These are phyloP conservation scores for Babyrousa celebensis DNA, from an alignment of 2,797 vertebrate genomes.

Conservation along the genomic window DNA sequence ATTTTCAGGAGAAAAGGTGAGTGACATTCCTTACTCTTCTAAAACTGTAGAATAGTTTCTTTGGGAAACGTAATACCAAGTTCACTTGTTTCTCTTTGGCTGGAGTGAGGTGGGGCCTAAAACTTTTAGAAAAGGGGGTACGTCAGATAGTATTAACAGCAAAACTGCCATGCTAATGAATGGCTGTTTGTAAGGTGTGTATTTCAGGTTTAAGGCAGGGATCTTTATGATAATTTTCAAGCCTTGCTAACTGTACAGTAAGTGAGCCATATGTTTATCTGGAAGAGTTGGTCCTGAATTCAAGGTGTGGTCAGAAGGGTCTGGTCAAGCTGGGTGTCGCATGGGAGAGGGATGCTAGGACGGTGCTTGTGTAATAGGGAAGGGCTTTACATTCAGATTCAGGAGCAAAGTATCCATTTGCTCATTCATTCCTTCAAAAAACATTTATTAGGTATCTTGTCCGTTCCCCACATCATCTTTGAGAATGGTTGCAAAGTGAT, in stretches of 20 bases:
- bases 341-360: not conserved
- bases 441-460: not conserved
- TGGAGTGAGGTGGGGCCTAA: not conserved
- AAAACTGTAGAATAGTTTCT: not conserved
- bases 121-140: not conserved
- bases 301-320: not conserved
- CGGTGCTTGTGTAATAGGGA: not conserved
- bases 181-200: not conserved
- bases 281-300: not conserved
- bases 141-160: not conserved
- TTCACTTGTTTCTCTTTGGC: not conserved
- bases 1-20: constrained; percentile 80
- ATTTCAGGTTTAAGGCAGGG: not conserved
- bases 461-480: not conserved
- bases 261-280: not conserved
- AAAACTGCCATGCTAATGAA: not conserved
- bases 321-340: not conserved
- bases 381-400: not conserved
- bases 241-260: not conserved
- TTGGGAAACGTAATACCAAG: not conserved
- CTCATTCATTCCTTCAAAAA: not conserved
- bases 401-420: not conserved
- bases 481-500: not conserved
- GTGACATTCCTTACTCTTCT: not conserved
- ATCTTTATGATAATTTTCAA: not conserved